Evolutionary conservation across 2,797 vertebrate genomes (phyloP).

Genomic region (Oreortyx pictus): DNA sequence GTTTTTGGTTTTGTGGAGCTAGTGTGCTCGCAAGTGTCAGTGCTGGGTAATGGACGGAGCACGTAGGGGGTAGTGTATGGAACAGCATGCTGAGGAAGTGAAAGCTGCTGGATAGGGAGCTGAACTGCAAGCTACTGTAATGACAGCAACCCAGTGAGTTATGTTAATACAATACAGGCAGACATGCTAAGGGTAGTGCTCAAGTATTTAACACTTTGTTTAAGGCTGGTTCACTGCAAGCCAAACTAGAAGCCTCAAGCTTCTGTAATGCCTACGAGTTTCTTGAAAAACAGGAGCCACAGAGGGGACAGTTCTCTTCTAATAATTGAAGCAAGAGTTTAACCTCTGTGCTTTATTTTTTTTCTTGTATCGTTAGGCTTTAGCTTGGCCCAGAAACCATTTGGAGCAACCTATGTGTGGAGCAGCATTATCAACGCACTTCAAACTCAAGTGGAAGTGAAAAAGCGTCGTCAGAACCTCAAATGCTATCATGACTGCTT

Average conservation of each 20-base stretch:
- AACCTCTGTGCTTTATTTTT: not conserved
- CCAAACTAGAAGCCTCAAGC: not conserved
- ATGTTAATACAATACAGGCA: accelerated
- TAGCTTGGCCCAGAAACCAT: slow-evolving; percentile 92
- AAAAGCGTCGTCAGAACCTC: slow-evolving; percentile 93
- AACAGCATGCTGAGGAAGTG: not conserved
- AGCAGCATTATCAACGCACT: slow-evolving; percentile 94
- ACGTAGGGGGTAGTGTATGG: not conserved
- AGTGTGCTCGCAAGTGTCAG: not conserved
- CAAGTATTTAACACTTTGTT: not conserved
- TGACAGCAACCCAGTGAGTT: not conserved
- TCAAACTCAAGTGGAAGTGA: slow-evolving; percentile 91
- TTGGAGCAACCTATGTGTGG: slow-evolving; percentile 95
- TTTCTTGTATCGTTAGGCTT: slow-evolving; percentile 72
- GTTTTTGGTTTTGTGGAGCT: not conserved
- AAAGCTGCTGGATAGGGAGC: not conserved
- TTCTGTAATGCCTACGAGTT: not conserved
- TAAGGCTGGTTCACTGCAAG: not conserved
- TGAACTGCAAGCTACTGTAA: not conserved
- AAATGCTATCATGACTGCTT: slow-evolving; percentile 94
- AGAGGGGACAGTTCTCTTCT: not conserved
- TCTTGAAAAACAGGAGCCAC: not conserved
- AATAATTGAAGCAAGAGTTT: not conserved
- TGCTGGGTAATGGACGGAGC: not conserved
- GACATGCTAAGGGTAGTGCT: not conserved